Evolutionary conservation across 1,140 invertebrate species (phyloP).

Genomic region (Laupala kohalensis): DNA sequence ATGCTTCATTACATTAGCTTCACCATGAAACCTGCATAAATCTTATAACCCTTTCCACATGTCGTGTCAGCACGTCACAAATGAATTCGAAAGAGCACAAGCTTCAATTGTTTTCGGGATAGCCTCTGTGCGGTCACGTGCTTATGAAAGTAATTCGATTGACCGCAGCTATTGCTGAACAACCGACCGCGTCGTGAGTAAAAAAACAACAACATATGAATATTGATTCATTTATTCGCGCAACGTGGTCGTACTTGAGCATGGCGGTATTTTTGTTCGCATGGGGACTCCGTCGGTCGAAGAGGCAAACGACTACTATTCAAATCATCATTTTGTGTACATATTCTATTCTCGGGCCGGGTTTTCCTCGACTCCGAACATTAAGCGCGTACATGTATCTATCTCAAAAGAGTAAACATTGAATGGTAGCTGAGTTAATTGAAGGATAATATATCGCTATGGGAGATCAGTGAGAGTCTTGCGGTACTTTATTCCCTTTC

Average conservation of each 20-base stretch:
- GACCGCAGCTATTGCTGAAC: background rate
- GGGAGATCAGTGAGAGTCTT: too few species aligned
- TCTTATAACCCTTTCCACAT: too few species aligned
- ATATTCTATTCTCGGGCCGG: too few species aligned
- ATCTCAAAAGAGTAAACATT: too few species aligned
- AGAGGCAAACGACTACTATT: background rate
- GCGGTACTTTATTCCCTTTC: too few species aligned
- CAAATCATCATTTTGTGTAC: background rate
- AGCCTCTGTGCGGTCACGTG: background rate
- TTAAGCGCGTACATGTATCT: too few species aligned
- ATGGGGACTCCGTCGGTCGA: background rate
- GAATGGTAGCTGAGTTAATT: too few species aligned
- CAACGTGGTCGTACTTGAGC: background rate
- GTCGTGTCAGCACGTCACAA: too few species aligned
- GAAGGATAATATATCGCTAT: too few species aligned
- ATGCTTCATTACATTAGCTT: too few species aligned
- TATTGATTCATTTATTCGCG: background rate
- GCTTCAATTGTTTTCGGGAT: background rate
- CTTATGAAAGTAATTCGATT: background rate
- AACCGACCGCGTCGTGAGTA: background rate
- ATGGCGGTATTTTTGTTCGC: background rate
- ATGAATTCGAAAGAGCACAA: background rate
- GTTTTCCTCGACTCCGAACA: too few species aligned
- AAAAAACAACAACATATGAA: background rate
- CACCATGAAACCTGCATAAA: too few species aligned